These are phyloP conservation scores for Notothenia rossii DNA, from an alignment of 2,113 vertebrate genomes.

Conservation along the genomic window DNA sequence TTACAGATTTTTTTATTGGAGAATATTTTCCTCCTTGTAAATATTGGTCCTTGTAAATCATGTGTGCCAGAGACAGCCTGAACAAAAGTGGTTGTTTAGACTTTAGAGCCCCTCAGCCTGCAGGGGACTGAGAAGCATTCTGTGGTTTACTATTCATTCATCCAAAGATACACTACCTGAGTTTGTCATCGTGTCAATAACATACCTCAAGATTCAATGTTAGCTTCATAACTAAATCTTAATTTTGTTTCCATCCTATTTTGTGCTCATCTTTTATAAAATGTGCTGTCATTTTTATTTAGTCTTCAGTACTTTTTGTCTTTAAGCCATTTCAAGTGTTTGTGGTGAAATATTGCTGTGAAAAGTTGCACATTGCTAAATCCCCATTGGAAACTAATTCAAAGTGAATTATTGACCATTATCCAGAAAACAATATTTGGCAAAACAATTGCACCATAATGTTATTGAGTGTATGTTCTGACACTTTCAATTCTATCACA, in stretches of 20 bases:
- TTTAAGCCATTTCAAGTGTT: no score
- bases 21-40: constrained; percentile 42
- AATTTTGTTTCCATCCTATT: no score
- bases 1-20: background rate
- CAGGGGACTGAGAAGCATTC: constrained; percentile 17
- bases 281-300: no score
- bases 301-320: no score
- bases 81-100: constrained; percentile 8
- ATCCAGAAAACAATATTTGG: no score
- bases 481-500: background rate
- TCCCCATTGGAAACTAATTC: no score
- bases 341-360: no score
- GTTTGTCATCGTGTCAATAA: background rate
- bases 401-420: no score
- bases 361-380: no score
- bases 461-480: background rate
- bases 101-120: constrained; percentile 2
- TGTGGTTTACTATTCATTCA: background rate
- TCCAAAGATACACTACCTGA: background rate
- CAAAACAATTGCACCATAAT: background rate
- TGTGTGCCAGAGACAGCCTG: constrained; percentile 6
- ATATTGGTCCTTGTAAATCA: constrained; percentile 29
- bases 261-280: no score
- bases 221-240: no score
- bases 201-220: no score